A percentile compares a stretch with the other conserved stretches of the same genome.
Evolutionary conservation across 2,797 vertebrate genomes (phyloP).

Genomic region (Zenarchopterus dispar): DNA sequence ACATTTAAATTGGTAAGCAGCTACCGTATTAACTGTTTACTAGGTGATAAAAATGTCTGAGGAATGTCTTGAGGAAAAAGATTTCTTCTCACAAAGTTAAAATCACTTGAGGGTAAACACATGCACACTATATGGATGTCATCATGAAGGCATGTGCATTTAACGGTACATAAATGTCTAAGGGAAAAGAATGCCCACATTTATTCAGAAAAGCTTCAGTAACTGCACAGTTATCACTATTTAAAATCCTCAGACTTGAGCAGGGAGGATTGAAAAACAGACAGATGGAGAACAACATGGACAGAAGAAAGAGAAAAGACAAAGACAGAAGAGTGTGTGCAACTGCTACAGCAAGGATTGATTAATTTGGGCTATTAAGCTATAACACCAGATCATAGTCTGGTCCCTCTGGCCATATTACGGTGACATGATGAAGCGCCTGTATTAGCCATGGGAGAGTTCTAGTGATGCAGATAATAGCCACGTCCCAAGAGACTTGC

Average conservation of each 20-base stretch:
- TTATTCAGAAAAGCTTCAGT: slow-evolving; percentile 22
- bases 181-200: slow-evolving; percentile 4
- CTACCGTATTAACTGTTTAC: background rate
- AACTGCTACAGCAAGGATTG: slow-evolving; percentile 61
- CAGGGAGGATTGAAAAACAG: slow-evolving; percentile 11
- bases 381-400: slow-evolving; percentile 79
- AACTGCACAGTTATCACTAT: slow-evolving; percentile 14
- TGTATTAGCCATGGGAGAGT: slow-evolving; percentile 77
- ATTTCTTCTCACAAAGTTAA: background rate
- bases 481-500: slow-evolving; percentile 71
- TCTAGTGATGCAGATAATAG: slow-evolving; percentile 81
- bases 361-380: slow-evolving; percentile 77
- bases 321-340: slow-evolving; percentile 63
- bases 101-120: background rate
- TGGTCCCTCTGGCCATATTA: slow-evolving; percentile 76
- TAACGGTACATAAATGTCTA: slow-evolving; percentile 7
- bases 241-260: slow-evolving; percentile 21
- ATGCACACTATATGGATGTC: background rate
- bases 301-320: slow-evolving; percentile 38
- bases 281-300: slow-evolving; percentile 52
- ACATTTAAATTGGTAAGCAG: background rate
- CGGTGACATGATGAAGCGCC: slow-evolving; percentile 75
- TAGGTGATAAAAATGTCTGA: background rate
- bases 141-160: background rate
- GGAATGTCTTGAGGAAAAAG: background rate